Evolutionary conservation across 2,113 vertebrate species (phyloP).

Genomic region (Apodemus sylvaticus): DNA sequence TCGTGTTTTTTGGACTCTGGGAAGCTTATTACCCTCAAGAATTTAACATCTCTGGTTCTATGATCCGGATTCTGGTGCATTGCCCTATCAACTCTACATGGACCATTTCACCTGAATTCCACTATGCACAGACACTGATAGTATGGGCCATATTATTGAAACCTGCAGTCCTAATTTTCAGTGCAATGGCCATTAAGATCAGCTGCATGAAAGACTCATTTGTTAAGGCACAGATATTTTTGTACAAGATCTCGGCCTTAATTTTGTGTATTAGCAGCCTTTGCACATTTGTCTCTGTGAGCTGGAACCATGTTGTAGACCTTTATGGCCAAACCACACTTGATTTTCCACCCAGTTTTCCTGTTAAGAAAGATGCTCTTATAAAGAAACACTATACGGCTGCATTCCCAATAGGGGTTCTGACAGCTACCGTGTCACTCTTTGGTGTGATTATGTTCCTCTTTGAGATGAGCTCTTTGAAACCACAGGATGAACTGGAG

Average conservation of each 20-base stretch:
- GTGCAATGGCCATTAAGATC: neutral
- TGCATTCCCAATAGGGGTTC: neutral
- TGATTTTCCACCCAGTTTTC: neutral
- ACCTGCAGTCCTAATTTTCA: neutral
- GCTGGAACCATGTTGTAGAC: neutral
- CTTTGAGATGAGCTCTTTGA: neutral
- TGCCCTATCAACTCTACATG: neutral
- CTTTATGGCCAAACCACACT: neutral
- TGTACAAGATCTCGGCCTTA: neutral
- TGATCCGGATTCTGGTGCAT: neutral
- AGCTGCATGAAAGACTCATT: neutral
- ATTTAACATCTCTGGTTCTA: neutral
- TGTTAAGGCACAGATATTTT: neutral
- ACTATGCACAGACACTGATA: neutral
- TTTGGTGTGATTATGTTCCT: neutral
- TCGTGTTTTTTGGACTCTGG: conserved; percentile 57
- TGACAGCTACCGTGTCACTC: neutral
- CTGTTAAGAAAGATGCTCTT: neutral
- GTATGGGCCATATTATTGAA: neutral
- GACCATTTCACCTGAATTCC: neutral
- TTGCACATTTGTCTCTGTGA: neutral
- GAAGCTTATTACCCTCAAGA: neutral
- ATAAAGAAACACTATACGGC: neutral
- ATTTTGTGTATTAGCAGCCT: neutral
- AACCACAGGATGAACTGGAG: neutral